Percentiles rank a stretch among this genome's conserved stretches.
Evolutionary conservation across 2,113 vertebrate genomes (phyloP).

Genomic region (Myanophis thanlyinensis): DNA sequence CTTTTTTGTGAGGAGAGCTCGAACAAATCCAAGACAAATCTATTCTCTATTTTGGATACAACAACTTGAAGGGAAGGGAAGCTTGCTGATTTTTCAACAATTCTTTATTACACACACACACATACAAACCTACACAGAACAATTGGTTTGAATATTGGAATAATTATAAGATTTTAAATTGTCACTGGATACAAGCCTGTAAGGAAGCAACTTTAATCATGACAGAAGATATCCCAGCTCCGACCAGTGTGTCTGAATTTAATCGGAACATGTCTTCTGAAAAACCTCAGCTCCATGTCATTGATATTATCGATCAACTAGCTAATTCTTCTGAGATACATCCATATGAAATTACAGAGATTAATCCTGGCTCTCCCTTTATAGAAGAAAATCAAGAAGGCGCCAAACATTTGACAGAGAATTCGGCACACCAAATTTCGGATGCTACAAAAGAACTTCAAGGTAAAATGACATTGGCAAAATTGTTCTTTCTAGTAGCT

Average conservation of each 20-base stretch:
- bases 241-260: constrained; percentile 39
- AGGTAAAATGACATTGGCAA: constrained; percentile 57
- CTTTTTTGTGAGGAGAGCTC: constrained; percentile 14
- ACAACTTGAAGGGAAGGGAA: constrained; percentile 12
- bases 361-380: not conserved
- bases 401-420: not conserved
- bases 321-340: constrained; percentile 20
- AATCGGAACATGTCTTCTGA: constrained; percentile 49
- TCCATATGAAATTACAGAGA: not conserved
- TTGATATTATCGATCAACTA: constrained; percentile 53
- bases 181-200: not conserved
- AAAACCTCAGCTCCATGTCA: constrained; percentile 41
- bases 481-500: not conserved
- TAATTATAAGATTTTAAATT: constrained; percentile 8
- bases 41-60: constrained; percentile 4
- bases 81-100: not conserved
- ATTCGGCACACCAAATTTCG: not conserved
- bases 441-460: constrained; percentile 31
- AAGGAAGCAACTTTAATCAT: constrained; percentile 61
- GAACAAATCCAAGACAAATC: constrained; percentile 40
- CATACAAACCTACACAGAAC: not conserved
- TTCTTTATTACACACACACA: not conserved
- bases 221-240: constrained; percentile 59
- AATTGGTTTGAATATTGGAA: not conserved
- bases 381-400: constrained; percentile 26